Evolutionary conservation across 2,113 vertebrate species (phyloP), one percentile per base, ranked within the genome.

Genomic region (Hydrolagus affinis): DNA sequence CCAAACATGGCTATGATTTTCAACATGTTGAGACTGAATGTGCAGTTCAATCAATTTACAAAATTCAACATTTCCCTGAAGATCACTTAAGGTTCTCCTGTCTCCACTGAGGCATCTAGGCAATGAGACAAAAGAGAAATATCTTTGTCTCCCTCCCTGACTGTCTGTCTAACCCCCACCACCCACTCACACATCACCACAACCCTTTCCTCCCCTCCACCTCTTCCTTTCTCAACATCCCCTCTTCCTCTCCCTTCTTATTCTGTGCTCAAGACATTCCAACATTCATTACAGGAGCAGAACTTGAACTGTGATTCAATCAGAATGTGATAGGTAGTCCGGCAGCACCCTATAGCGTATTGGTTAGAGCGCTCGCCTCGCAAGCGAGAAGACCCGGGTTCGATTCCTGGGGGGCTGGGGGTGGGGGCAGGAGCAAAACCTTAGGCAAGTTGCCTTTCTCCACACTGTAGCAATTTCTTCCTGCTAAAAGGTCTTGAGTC

Each of bases 261-360:
- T n/a, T 64, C 4, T 17, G 23, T 60, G 66, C 1, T 83, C 25
- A 32, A 64, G 15, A 15, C 14, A 14, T 80, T 25, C 59, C 23
- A 64, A 9, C 64, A 64, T 77, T 77, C 75, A 12, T 28, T 28
- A 80, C n/a, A 80, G 77, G 77, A 80, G 64, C 59, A 64, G 77
- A 62, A 21, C 77, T 44, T 64, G 59, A 28, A 23, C 60, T 60
- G 14, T 4, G 25, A 64, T 80, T 64, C 15, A 12, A 80, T 44
- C 44, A 44, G 44, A 1, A 44, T 44, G 44, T 44, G 44, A 44
- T 44, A 44, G 1, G 2, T 44, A 44, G 44, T 44, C 44, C 6
- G 44, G 44, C 6, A 44, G 44, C 1, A 6, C 6, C 44, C 44
- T 44, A 6, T 44, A 44, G 44, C 44, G 1, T 6, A 44, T 44